Evolutionary conservation across 2,113 vertebrate species (phyloP).

Genomic region (Recurvirostra avosetta): DNA sequence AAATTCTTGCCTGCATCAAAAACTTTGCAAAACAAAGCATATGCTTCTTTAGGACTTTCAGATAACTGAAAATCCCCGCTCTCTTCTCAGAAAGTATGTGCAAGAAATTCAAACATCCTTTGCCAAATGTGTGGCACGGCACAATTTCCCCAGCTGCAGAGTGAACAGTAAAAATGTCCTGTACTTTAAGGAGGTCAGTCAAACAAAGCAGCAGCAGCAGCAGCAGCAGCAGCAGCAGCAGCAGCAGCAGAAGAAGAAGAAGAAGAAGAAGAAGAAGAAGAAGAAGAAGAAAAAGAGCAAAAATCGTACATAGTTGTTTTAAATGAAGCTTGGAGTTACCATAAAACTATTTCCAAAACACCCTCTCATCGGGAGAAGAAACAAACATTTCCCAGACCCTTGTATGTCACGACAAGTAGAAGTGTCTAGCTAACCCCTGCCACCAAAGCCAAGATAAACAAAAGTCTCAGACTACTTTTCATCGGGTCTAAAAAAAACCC

Average conservation of each 20-base stretch:
- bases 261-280: accelerated
- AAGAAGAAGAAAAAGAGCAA: accelerated
- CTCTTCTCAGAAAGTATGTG: accelerated
- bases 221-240: too few relatives aligned
- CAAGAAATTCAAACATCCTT: neutral
- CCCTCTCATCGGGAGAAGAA: neutral
- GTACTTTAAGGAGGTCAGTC: neutral
- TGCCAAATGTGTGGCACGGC: neutral
- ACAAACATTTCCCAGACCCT: neutral
- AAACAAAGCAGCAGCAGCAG: neutral
- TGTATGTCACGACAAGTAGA: neutral
- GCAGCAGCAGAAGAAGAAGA: accelerated
- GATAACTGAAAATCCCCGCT: neutral
- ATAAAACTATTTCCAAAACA: neutral
- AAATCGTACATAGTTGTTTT: neutral
- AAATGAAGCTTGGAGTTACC: neutral
- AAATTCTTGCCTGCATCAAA: neutral
- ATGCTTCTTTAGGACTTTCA: neutral
- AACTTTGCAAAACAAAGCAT: neutral
- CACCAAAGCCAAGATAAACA: neutral
- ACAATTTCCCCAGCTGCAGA: neutral
- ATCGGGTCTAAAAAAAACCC: neutral
- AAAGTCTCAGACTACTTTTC: neutral
- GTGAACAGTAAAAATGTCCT: neutral
- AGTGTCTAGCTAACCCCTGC: neutral